A percentile compares a stretch with the other conserved stretches of the same genome.
phyloP scores from a whole-genome alignment of 2,888 invertebrate species.

The Clunio marinus region DNA sequence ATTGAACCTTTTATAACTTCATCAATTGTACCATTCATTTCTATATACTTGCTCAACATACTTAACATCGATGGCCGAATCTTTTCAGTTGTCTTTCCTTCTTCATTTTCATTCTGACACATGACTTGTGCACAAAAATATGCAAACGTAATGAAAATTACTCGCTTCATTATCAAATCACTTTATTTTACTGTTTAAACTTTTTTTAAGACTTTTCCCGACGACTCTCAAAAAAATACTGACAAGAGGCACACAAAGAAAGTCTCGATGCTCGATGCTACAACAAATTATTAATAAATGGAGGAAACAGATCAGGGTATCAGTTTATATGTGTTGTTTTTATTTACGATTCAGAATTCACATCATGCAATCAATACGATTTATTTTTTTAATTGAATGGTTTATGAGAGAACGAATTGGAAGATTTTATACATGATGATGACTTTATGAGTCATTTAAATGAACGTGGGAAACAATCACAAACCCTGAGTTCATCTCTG shows the following conservation, averaged over 20 bases:
- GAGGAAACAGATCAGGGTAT: slow-evolving; percentile 26
- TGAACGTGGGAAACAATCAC: too few relatives aligned
- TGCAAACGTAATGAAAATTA: slow-evolving; percentile 15
- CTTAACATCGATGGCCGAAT: slow-evolving; percentile 24
- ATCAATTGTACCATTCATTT: slow-evolving; percentile 32
- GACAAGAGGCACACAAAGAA: neutral
- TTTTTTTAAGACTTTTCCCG: slow-evolving; percentile 12
- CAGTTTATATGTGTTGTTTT: neutral
- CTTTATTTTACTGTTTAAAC: neutral
- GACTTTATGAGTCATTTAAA: neutral
- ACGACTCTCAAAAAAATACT: slow-evolving; percentile 37
- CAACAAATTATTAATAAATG: slow-evolving; percentile 15
- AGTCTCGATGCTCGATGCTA: slow-evolving; percentile 4
- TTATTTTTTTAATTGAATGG: neutral
- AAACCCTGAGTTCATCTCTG: neutral
- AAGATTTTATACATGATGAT: neutral
- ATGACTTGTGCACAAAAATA: slow-evolving; percentile 12
- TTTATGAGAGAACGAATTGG: neutral
- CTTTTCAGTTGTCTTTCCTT: neutral
- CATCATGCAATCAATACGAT: neutral
- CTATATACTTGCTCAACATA: slow-evolving; percentile 35
- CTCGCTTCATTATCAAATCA: neutral
- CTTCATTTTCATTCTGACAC: slow-evolving; percentile 11
- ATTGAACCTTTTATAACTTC: slow-evolving; percentile 31
- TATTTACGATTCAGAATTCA: neutral